A percentile compares a stretch with the other conserved stretches of the same genome.
phyloP scores from a whole-genome alignment of 2,113 vertebrate species.

The Passer domesticus region DNA sequence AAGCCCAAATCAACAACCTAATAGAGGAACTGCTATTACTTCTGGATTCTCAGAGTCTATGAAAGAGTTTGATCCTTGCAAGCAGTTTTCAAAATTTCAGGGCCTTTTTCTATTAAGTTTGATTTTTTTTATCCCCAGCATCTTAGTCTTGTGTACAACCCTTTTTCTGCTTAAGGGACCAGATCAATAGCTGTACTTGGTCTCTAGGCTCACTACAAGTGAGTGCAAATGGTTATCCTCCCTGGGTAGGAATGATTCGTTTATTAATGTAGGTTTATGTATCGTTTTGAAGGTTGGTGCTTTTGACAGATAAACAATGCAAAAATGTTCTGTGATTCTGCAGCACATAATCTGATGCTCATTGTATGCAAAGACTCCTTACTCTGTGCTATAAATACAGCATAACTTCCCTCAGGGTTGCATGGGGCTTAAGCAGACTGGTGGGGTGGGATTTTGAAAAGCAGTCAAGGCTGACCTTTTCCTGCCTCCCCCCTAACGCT shows the following conservation, averaged over 20 bases:
- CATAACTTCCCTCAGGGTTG: not conserved
- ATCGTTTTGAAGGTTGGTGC: not conserved
- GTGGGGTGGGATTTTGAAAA: constrained; percentile 15
- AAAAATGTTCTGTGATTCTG: constrained; percentile 5
- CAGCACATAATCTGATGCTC: not conserved
- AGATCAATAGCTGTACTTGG: not conserved
- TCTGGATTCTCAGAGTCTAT: not conserved
- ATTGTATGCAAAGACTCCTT: not conserved
- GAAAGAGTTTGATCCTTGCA: not conserved
- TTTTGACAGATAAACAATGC: not conserved
- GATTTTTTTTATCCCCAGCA: not conserved
- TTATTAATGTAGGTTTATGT: not conserved
- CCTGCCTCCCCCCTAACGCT: not conserved
- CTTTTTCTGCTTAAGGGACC: not conserved
- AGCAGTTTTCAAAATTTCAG: not conserved
- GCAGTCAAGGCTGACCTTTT: constrained; percentile 6
- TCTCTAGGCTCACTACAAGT: not conserved
- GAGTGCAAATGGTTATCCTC: not conserved
- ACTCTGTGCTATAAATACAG: not conserved
- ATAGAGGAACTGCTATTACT: not conserved
- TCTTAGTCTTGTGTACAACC: not conserved
- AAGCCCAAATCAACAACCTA: constrained; percentile 21
- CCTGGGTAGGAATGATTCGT: not conserved
- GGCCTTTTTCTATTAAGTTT: constrained; percentile 9
- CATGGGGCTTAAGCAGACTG: not conserved